phyloP scores from a whole-genome alignment of 2,888 invertebrate genomes.

The Monoplex corrugatus region DNA sequence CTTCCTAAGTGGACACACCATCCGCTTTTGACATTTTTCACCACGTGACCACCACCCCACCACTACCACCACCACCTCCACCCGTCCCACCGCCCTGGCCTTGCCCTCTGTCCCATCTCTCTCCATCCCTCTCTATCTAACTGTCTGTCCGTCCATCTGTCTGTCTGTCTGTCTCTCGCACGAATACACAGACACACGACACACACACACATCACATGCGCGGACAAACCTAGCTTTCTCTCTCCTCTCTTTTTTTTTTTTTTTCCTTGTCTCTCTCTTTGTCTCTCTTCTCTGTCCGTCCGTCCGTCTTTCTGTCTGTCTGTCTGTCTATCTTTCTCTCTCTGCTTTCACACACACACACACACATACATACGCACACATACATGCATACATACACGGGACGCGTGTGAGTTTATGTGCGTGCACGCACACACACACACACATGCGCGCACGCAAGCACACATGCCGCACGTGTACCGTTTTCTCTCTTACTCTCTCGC shows the following conservation, averaged over 20 bases:
- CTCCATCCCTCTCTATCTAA: neutral
- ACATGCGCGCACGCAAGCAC: slow-evolving; percentile 17
- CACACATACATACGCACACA: slow-evolving; percentile 11
- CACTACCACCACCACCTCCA: neutral
- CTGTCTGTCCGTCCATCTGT: neutral
- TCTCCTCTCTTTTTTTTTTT: slow-evolving; percentile 16
- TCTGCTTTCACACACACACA: neutral
- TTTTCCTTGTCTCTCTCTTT: neutral
- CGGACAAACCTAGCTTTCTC: too few species aligned
- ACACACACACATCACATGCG: too few species aligned
- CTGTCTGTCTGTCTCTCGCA: slow-evolving; percentile 1
- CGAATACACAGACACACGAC: too few species aligned
- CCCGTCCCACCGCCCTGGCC: neutral
- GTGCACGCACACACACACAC: neutral
- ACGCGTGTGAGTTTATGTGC: neutral
- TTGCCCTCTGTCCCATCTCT: neutral
- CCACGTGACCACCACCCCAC: too few species aligned
- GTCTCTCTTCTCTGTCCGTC: neutral
- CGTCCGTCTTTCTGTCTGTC: neutral
- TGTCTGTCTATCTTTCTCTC: neutral
- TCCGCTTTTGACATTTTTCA: too few species aligned
- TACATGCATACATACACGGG: neutral
- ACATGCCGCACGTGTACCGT: slow-evolving; percentile 8
- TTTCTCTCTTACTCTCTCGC: too few species aligned
- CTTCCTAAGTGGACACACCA: too few species aligned